phyloP scores from a whole-genome alignment of 2,888 invertebrate species.

The Alentia gelatinosa region DNA sequence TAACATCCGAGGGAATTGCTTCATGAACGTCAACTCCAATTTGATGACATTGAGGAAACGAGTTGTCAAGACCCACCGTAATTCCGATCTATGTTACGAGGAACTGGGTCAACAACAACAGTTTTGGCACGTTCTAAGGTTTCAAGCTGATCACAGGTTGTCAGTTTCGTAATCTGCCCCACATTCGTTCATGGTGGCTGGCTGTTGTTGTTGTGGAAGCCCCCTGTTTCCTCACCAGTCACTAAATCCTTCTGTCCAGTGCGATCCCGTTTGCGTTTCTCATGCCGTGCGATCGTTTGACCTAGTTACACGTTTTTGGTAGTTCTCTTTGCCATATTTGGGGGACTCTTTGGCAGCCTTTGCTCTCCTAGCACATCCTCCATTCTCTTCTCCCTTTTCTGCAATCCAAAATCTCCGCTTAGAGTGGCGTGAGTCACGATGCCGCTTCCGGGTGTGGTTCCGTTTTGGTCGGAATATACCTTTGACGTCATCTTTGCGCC shows the following conservation, averaged over 20 bases:
- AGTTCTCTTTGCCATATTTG: not conserved
- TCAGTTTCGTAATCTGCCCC: not conserved
- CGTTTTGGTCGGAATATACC: constrained; percentile 26
- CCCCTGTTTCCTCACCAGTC: not conserved
- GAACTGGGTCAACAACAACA: constrained; percentile 7
- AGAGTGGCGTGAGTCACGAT: not conserved
- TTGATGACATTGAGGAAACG: not conserved
- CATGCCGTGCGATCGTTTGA: not conserved
- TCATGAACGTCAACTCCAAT: not conserved
- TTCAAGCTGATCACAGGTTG: not conserved
- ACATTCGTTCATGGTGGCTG: not conserved
- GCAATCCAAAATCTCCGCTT: not conserved
- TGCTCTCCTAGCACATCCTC: not conserved
- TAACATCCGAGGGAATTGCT: not conserved
- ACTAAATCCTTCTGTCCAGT: not conserved
- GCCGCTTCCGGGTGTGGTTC: constrained; percentile 12
- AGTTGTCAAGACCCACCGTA: not conserved
- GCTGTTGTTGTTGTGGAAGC: constrained; percentile 5
- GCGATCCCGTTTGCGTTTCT: not conserved
- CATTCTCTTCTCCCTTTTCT: not conserved
- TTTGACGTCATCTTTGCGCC: not conserved
- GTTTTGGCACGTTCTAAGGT: not conserved
- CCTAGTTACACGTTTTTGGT: constrained; percentile 16
- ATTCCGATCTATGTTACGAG: not conserved
- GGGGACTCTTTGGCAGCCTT: not conserved